A percentile compares a stretch with the other conserved stretches of the same genome.
Conservation (phyloP, 2,888 invertebrate species). For the Anodontia alba region DNA sequence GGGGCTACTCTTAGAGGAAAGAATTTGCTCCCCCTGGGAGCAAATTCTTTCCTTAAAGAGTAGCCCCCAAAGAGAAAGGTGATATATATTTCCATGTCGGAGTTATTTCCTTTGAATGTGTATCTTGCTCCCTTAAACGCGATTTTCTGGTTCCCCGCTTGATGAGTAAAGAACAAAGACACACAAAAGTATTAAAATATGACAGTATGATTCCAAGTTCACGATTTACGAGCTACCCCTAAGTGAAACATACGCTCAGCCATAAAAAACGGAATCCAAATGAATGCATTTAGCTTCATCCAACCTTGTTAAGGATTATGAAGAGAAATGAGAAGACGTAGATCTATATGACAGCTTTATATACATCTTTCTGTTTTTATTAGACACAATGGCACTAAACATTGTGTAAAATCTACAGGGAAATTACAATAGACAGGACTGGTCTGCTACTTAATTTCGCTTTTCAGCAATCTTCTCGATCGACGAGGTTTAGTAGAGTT, state of each 20-base stretch:
- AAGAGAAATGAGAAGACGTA: constrained; percentile 56
- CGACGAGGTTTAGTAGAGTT: neutral
- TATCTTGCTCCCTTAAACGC: too few species aligned
- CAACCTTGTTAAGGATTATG: constrained; percentile 56
- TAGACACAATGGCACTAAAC: constrained; percentile 52
- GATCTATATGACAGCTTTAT: constrained; percentile 60
- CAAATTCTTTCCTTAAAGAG: too few species aligned
- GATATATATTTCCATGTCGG: too few species aligned
- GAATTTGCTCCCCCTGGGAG: too few species aligned
- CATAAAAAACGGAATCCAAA: constrained; percentile 30
- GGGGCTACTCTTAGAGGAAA: too few species aligned
- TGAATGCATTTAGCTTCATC: constrained; percentile 39
- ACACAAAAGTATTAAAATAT: neutral
- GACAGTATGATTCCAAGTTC: neutral
- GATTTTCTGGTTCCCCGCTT: too few species aligned
- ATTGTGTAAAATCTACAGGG: constrained; percentile 60
- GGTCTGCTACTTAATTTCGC: constrained; percentile 58
- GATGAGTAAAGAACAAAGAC: neutral
- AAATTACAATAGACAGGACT: constrained; percentile 61
- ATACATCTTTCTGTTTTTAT: constrained; percentile 63
- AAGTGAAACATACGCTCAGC: neutral
- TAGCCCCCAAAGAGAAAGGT: too few species aligned
- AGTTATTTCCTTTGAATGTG: too few species aligned
- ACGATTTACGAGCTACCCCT: constrained; percentile 1
- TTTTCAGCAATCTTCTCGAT: constrained; percentile 31